Conservation (phyloP, 2,888 invertebrate genomes). For the Napeogenes inachia region DNA sequence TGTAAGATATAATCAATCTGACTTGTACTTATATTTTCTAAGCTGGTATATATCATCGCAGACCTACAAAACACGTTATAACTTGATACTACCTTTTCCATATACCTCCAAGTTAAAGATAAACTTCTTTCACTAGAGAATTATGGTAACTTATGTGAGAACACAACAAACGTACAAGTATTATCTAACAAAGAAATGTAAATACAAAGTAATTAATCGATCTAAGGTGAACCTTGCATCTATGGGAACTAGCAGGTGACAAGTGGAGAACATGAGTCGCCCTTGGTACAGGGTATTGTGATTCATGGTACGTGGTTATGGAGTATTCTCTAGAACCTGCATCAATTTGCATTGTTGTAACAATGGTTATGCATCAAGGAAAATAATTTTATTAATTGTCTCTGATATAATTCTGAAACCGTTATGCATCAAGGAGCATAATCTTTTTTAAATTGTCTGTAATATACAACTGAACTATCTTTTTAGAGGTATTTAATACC, state of each 20-base stretch:
- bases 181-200: too few species aligned
- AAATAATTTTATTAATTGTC: not conserved
- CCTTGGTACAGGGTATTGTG: conserved; percentile 18
- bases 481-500: too few species aligned
- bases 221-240: conserved; percentile 10
- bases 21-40: too few species aligned
- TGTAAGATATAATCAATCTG: too few species aligned
- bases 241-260: conserved; percentile 23
- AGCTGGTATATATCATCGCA: too few species aligned
- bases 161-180: too few species aligned
- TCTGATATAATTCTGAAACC: too few species aligned
- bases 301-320: conserved; percentile 5
- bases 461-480: too few species aligned
- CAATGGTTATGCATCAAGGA: not conserved
- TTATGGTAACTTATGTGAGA: too few species aligned
- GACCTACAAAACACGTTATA: not conserved
- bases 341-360: not conserved
- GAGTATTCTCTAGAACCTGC: conserved; percentile 11
- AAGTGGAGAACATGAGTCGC: conserved; percentile 7
- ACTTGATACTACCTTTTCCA: not conserved
- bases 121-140: too few species aligned
- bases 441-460: too few species aligned
- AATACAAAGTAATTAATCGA: not conserved
- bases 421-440: too few species aligned
- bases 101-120: not conserved